Evolutionary conservation across 2,888 invertebrate genomes (phyloP), one percentile per base, ranked within the genome.

Genomic region (Dione juno): DNA sequence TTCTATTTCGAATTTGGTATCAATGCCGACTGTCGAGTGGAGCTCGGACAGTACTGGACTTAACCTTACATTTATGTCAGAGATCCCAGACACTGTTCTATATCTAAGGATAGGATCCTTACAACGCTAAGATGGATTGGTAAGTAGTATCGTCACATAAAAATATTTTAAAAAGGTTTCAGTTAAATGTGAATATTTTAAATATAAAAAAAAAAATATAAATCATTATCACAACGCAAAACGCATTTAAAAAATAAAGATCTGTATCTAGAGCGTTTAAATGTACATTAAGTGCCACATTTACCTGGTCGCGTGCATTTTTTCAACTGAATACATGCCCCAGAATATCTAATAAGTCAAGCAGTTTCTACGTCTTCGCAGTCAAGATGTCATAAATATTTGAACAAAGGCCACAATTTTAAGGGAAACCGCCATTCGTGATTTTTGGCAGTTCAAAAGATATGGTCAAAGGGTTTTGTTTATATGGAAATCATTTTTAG

Each of bases 291-390:
- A 61, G 69, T 53, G 61, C 21, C 54, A 54, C 66, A 71, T 69
- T 69, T 66, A 63, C 40, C 54, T 52, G 54, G 68, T 28, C 58
- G 58, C 40, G 35, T 52, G 45, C 52, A 71, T 70, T 66, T 66
- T 71, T 66, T 37, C 66, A 40, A 66, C 66, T 73, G 73, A 68
- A 73, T 73, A 69, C 71, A 64, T 66, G 73, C 53, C 71, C 71
- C 66, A 73, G 73, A 73, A 73, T 73, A 71, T 71, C 45, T 69
- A 61, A 61, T 70, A 70, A 66, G 45, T 57, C 57, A 57, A 45
- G 54, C 67, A 19, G 66, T 19, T 48, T 61, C 53, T 61, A 21
- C 19, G 21, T 66, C 65, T 69, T 69, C 50, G 57, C 41, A 52
- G 54, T 50, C 48, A 53, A 69, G 41, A 58, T 50, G 57, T 63